A percentile compares a stretch with the other conserved stretches of the same genome.
Evolutionary conservation across 2,113 vertebrate species (phyloP).

Genomic region (Tor tambroides): DNA sequence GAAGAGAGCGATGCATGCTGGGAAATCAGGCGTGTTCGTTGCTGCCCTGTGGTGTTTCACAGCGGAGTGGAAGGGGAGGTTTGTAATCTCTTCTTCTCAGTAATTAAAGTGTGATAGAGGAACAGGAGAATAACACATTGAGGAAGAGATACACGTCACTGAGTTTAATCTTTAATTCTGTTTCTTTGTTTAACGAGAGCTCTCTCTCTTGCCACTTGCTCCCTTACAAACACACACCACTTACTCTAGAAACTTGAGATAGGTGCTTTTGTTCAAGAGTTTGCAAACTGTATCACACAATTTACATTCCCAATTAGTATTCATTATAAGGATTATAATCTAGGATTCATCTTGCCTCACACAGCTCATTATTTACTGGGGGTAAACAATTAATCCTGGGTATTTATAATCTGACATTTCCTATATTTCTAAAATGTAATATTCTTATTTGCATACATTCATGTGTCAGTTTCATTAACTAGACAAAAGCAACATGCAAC

Average conservation of each 20-base stretch:
- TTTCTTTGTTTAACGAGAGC: neutral
- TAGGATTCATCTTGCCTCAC: too few species aligned
- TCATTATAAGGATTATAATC: neutral
- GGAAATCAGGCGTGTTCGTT: neutral
- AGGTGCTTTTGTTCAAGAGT: slow-evolving; percentile 1
- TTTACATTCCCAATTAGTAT: neutral
- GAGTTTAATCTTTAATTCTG: slow-evolving; percentile 1
- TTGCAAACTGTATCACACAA: neutral
- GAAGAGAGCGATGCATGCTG: neutral
- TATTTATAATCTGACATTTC: neutral
- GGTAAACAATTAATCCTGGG: neutral
- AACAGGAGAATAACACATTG: slow-evolving; percentile 6
- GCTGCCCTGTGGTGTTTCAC: neutral
- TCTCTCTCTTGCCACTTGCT: neutral
- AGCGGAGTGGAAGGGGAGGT: neutral
- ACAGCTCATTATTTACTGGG: neutral
- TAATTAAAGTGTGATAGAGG: slow-evolving; percentile 3
- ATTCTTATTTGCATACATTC: neutral
- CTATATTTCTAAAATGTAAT: neutral
- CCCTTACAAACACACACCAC: neutral
- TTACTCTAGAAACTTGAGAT: neutral
- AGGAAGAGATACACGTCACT: neutral
- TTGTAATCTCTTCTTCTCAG: neutral
- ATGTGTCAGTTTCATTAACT: neutral
- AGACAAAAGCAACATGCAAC: neutral